Conservation (phyloP, 2,888 invertebrate species). For the Augiades crinisus region DNA sequence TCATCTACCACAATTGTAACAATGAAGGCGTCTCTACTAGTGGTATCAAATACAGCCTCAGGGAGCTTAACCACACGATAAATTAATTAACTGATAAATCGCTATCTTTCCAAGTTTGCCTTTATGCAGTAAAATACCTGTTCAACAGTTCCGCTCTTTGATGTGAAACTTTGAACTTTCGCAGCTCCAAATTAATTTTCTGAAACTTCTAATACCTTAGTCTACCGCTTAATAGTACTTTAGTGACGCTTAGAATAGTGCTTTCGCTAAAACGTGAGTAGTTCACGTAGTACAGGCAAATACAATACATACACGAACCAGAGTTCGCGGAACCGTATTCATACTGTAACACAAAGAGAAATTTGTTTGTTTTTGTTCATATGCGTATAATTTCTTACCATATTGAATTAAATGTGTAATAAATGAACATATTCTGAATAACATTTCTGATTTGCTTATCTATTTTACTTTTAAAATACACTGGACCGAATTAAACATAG, state of each 20-base stretch:
- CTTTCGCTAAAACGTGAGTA: slow-evolving; percentile 1
- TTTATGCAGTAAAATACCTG: not conserved
- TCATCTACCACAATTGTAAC: too few relatives aligned
- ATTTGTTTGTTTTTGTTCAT: not conserved
- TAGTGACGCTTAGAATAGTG: not conserved
- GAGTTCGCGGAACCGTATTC: not conserved
- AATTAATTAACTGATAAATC: not conserved
- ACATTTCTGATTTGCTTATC: too few relatives aligned
- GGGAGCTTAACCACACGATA: not conserved
- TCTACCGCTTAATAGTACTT: not conserved
- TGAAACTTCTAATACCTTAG: not conserved
- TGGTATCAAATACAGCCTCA: too few relatives aligned
- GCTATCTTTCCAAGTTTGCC: not conserved
- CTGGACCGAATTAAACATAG: too few relatives aligned
- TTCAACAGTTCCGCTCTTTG: slow-evolving; percentile 1
- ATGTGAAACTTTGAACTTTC: not conserved
- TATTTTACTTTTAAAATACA: too few relatives aligned
- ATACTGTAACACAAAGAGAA: slow-evolving; percentile 3
- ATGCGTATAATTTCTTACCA: too few relatives aligned
- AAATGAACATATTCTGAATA: too few relatives aligned
- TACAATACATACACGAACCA: not conserved
- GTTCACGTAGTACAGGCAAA: not conserved
- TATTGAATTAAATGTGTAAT: too few relatives aligned
- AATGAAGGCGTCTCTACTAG: too few relatives aligned
- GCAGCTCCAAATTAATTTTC: slow-evolving; percentile 5